Percentiles rank a stretch among this genome's conserved stretches.
phyloP scores from a whole-genome alignment of 1,140 invertebrate species.

The Lordiphosa collinella region DNA sequence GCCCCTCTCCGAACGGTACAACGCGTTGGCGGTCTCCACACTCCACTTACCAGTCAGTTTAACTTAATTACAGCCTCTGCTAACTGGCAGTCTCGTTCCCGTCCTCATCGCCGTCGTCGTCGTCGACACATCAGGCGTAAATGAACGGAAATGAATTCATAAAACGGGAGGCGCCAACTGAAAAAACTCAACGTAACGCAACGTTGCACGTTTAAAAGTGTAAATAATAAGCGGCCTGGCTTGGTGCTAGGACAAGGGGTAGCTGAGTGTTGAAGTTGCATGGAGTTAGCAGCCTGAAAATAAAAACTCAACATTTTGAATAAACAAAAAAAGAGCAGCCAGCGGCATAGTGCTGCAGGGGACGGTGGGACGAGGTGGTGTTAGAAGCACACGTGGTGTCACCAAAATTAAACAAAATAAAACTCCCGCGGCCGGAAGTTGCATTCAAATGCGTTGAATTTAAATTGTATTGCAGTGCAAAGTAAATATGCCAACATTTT shows the following conservation, averaged over 20 bases:
- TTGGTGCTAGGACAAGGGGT: background rate
- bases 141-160: constrained; percentile 76
- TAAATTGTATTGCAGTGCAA: constrained; percentile 40
- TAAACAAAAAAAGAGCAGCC: background rate
- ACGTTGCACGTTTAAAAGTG: constrained; percentile 74
- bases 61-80: constrained; percentile 67
- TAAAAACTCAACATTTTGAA: background rate
- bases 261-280: constrained; percentile 33
- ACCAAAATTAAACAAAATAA: constrained; percentile 59
- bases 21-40: constrained; percentile 5
- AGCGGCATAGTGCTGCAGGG: background rate
- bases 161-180: constrained; percentile 62
- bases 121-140: constrained; percentile 66
- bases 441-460: constrained; percentile 43
- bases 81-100: constrained; percentile 34
- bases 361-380: background rate
- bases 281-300: constrained; percentile 41
- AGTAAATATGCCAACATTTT: constrained; percentile 40
- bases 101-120: background rate
- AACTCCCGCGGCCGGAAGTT: constrained; percentile 39
- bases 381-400: constrained; percentile 13
- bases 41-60: constrained; percentile 45
- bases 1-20: constrained; percentile 1
- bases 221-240: constrained; percentile 60
- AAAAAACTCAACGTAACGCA: constrained; percentile 62